A percentile compares a stretch with the other conserved stretches of the same genome.
These are phyloP conservation scores for Nomada fabriciana DNA, from an alignment of 2,888 invertebrate genomes.

Conservation along the genomic window DNA sequence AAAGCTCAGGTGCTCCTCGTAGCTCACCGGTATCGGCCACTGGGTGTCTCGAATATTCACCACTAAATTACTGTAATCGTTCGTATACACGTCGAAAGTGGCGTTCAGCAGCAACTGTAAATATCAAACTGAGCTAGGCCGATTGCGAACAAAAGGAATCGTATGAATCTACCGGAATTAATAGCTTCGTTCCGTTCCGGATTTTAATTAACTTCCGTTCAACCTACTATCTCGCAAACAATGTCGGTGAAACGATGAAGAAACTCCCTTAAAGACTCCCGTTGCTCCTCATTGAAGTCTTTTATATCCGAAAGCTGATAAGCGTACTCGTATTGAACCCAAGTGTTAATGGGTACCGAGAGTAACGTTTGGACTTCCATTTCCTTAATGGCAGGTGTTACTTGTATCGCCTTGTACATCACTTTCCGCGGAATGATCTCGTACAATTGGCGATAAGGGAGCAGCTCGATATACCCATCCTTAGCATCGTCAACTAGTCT, in stretches of 20 bases:
- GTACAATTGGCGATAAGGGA: constrained; percentile 85
- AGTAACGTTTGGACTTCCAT: constrained; percentile 89
- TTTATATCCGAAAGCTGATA: constrained; percentile 69
- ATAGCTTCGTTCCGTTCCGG: too few species aligned
- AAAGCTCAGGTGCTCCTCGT: constrained; percentile 78
- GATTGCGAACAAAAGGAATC: too few species aligned
- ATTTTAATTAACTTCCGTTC: neutral
- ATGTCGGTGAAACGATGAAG: constrained; percentile 71
- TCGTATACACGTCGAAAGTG: constrained; percentile 86
- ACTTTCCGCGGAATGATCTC: constrained; percentile 86
- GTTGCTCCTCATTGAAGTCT: constrained; percentile 76
- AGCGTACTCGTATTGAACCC: constrained; percentile 88
- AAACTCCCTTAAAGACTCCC: constrained; percentile 76
- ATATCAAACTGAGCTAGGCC: neutral
- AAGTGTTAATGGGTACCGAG: constrained; percentile 89
- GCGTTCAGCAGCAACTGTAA: constrained; percentile 67
- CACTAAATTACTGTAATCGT: constrained; percentile 87
- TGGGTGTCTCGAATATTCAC: constrained; percentile 78
- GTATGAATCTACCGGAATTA: too few species aligned
- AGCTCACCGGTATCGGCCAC: constrained; percentile 70
- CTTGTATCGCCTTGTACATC: constrained; percentile 87
- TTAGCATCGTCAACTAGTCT: constrained; percentile 86
- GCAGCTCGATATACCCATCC: constrained; percentile 90
- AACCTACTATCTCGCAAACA: constrained; percentile 77
- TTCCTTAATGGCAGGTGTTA: constrained; percentile 84